These are phyloP conservation scores for Margarornis squamiger DNA, from an alignment of 2,797 vertebrate genomes.

Conservation along the genomic window DNA sequence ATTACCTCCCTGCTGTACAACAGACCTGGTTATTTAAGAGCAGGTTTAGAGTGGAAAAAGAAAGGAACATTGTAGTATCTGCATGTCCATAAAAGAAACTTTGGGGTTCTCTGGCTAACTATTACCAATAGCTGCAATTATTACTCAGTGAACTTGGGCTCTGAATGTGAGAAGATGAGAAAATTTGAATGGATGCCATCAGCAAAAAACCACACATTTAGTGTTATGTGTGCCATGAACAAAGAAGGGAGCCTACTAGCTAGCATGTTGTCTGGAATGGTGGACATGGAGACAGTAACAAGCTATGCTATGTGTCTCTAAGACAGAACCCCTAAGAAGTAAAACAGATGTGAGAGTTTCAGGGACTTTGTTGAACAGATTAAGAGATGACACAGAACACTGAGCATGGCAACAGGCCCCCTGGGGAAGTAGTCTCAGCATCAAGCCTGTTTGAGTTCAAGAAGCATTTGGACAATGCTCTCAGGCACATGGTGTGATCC, in stretches of 20 bases:
- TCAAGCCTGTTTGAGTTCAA: background rate
- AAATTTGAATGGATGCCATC: background rate
- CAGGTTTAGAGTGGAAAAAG: background rate
- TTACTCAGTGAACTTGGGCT: background rate
- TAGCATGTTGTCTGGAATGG: background rate
- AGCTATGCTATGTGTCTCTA: background rate
- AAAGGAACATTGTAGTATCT: background rate
- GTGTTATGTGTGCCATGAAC: background rate
- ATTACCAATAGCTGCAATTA: background rate
- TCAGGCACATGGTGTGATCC: background rate
- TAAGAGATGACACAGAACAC: background rate
- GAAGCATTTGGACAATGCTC: background rate
- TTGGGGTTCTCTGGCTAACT: background rate
- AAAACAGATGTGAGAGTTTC: background rate
- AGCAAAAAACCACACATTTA: background rate
- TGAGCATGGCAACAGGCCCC: background rate
- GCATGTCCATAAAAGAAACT: background rate
- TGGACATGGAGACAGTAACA: background rate
- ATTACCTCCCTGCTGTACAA: background rate
- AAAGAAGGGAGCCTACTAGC: background rate
- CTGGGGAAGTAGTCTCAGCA: background rate
- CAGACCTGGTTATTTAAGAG: background rate
- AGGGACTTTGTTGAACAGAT: background rate
- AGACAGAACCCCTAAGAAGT: background rate
- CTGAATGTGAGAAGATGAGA: background rate